Base-by-base conservation (phyloP, 1,140 invertebrate genomes). In the Brachystomella parvula region DNA sequence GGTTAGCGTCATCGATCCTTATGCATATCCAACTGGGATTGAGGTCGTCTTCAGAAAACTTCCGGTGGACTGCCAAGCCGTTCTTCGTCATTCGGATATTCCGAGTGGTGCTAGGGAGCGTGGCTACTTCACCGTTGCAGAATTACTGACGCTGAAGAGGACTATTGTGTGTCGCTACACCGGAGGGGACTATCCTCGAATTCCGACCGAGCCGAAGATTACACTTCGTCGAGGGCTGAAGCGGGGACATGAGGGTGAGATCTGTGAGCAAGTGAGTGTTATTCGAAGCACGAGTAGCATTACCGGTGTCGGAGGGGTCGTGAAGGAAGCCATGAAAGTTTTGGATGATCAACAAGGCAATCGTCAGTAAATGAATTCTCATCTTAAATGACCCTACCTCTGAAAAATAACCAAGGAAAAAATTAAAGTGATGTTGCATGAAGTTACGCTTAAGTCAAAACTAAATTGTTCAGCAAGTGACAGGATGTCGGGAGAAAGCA, bases 51-150 rank as follows among this genome's bases (percentile, higher is more conserved):
- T 63, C 64, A 29, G 62, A 29, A 58, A 66, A 59, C 9, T 73
- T 2, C 64, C 68, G 1, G 15, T 6, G 33, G 69, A 65, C 2
- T 73, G 66, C 57, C 71, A 67, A 49, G 66, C 61, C 32, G 28
- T 69, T 12, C 56, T 73, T 6, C 53, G 59, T 21, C 64, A 59
- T 21, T 60, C 67, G 21, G 71, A 73, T 58, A 56, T 73, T 44
- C 69, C 71, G 21, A 66, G 67, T 9, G 35, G 63, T 3, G 71
- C 68, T 17, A 64, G 60, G 26, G 58, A 57, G 24, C 61, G 71
- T 3, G 69, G 69, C 3, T 73, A 73, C 44, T 73, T 73, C 26
- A 73, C 71, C 30, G 62, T 61, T 28, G 53, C 33, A 24, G 67
- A 69, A 49, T 35, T 61, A 6, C 26, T 70, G 15, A 12, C 29